Conservation (phyloP, 2,888 invertebrate genomes). For the Synergus umbraculus region DNA sequence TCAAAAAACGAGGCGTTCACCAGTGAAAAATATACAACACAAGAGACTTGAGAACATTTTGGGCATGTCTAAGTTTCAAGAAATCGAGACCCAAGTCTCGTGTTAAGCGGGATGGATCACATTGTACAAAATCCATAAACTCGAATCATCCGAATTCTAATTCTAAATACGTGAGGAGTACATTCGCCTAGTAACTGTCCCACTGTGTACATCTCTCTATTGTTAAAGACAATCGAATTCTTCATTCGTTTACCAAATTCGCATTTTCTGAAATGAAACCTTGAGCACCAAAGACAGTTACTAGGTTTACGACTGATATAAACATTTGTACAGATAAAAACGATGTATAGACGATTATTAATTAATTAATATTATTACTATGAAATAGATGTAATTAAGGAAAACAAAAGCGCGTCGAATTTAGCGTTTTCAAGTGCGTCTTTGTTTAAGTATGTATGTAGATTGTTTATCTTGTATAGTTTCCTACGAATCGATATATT, state of each 20-base stretch:
- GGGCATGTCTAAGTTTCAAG: no score
- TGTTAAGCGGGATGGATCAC: slow-evolving; percentile 21
- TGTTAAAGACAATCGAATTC: slow-evolving; percentile 2
- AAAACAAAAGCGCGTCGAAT: slow-evolving; percentile 6
- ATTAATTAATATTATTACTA: slow-evolving; percentile 18
- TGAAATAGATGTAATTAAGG: slow-evolving; percentile 33
- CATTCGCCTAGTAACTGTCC: slow-evolving; percentile 24
- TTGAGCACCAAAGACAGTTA: slow-evolving; percentile 4
- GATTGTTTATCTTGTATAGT: slow-evolving; percentile 40
- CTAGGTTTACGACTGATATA: slow-evolving; percentile 36
- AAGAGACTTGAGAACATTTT: background rate
- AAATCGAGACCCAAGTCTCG: no score
- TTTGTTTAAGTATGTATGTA: slow-evolving; percentile 28
- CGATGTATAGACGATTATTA: slow-evolving; percentile 34
- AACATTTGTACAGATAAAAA: slow-evolving; percentile 37
- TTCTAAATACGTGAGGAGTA: slow-evolving; percentile 37
- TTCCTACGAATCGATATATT: slow-evolving; percentile 36
- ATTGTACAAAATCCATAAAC: slow-evolving; percentile 41
- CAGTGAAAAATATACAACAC: background rate
- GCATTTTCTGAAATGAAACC: background rate
- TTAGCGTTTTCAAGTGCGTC: slow-evolving; percentile 25
- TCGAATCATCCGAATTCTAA: slow-evolving; percentile 39
- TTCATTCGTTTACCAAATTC: background rate
- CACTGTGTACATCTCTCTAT: background rate
- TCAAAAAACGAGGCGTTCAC: slow-evolving; percentile 38